Evolutionary conservation across 2,888 invertebrate genomes (phyloP), one percentile per base, ranked within the genome.

Genomic region (Hypsopygia costalis): DNA sequence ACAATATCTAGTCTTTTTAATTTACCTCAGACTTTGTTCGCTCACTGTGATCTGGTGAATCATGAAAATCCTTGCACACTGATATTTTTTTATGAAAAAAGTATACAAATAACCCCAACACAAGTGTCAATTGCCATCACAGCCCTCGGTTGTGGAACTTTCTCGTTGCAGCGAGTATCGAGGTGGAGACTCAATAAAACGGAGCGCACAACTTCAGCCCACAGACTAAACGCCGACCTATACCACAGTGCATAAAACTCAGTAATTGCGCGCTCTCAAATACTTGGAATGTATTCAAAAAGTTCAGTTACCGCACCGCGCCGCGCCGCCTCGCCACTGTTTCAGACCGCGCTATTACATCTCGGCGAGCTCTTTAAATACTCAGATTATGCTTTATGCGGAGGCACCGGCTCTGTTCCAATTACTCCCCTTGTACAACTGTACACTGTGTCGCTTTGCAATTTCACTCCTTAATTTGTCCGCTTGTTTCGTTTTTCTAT

Each of bases 271-370:
- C 44, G 39, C 46, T 25, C 25, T 25, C 25, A 8, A 25, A 25
- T 25, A 48, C 49, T 37, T 43, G 37, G 47, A 49, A 46, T 51
- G 50, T 54, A 54, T 52, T 52, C 51, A 47, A 46, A 50, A 51
- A 52, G 42, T 51, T 43, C 25, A 30, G n/a, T 39, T 34, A 7
- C 22, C 38, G 10, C 11, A 11, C 31, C 31, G 11, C 12, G 2
- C 1, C 11, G 16, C 31, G 11, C 11, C 31, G 31, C 31, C 4
- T 7, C 31, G 11, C 31, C 25, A 6, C 22, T 35, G 41, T 42
- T 47, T 25, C 41, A 41, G 46, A 41, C 40, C 44, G 36, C 44
- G 35, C 44, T 47, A 44, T 53, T 51, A 56, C 49, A 47, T 47
- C 11, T 56, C 51, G 25, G 41, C 42, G 43, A 36, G 46, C 51